Conservation (phyloP, 2,113 vertebrate species). For the Oreochromis spilurus region DNA sequence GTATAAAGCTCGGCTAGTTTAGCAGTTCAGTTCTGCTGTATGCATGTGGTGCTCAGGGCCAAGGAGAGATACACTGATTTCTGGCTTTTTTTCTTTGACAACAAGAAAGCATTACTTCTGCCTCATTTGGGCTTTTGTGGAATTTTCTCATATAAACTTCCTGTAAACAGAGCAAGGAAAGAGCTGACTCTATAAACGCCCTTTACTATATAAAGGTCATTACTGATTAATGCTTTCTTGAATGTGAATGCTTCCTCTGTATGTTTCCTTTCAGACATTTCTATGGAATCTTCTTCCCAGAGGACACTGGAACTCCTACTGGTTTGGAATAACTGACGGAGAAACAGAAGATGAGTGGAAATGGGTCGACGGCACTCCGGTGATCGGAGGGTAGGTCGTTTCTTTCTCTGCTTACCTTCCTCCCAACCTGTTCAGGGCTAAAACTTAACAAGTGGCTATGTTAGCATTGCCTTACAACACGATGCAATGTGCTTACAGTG, state of each 20-base stretch:
- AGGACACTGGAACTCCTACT: slow-evolving; percentile 70
- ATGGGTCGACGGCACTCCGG: slow-evolving; percentile 65
- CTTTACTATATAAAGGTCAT: neutral
- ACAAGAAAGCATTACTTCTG: neutral
- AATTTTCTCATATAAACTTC: fast-evolving
- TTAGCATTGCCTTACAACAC: neutral
- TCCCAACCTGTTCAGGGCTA: neutral
- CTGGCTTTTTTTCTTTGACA: neutral
- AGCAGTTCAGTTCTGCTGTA: neutral
- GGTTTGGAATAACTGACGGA: slow-evolving; percentile 68
- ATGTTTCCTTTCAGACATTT: slow-evolving; percentile 50
- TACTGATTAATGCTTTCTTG: neutral
- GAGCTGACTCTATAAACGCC: neutral
- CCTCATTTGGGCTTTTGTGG: neutral
- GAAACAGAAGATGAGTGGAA: slow-evolving; percentile 61
- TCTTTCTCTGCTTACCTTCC: neutral
- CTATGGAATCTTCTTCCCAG: slow-evolving; percentile 65
- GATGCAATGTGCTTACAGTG: neutral
- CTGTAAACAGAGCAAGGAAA: neutral
- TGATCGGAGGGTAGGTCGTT: slow-evolving; percentile 58
- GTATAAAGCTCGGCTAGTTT: neutral
- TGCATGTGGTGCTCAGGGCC: neutral
- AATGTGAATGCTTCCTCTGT: neutral
- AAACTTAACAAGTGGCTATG: fast-evolving
- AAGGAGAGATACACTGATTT: neutral